Base-by-base conservation (phyloP, 37 sponge, comb jelly and placozoan species). In the Amphimedon queenslandica region DNA sequence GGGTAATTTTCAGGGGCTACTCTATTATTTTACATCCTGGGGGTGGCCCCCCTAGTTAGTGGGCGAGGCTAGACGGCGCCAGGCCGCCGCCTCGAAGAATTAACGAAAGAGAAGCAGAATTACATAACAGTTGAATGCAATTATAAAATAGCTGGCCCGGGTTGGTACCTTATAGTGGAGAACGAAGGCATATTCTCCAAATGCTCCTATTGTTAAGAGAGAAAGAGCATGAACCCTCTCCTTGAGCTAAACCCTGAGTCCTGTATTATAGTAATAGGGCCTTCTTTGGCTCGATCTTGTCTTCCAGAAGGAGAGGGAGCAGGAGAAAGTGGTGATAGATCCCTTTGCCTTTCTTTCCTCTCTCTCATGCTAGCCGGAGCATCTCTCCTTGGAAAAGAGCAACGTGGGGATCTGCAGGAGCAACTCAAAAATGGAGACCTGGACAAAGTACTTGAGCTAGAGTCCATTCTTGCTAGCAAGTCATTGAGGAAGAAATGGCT, bases 241-340 rank as follows among this genome's bases (percentile, higher is more conserved):
- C 25, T 80, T 56, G 81, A 80, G 33, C 36, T 80, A 13, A 65
- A 72, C 8, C 81, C 81, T 20, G 16, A 64, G 1, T 64, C 73
- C 16, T 80, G 81, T 35, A 72, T 80, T 53, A 31, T 80, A 6
- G 37, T 80, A 8, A 16, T 71, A 55, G 61, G 61, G 61, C 61
- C 53, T 47, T 47, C 13, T 8, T 8, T 47, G 8, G 53, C 53
- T 13, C 53, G 53, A 18, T 47, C 53, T 47, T 47, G 53, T 13
- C 53, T 47, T 8, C 13, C 61, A 60, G 5, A 25, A n/a, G 27
- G 8, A 60, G 5, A 13, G 21, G 27, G 61, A n/a, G 51, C 51
- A 8, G 51, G 8, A 47, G 13, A 47, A 8, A 8, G 51, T 18
- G 51, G 13, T 47, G 51, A 8, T 47, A 13, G 51, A 18, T n/a